Percentiles rank a stretch among this genome's conserved stretches.
phyloP scores from a whole-genome alignment of 1,140 invertebrate genomes.

The Drosophila ambigua region DNA sequence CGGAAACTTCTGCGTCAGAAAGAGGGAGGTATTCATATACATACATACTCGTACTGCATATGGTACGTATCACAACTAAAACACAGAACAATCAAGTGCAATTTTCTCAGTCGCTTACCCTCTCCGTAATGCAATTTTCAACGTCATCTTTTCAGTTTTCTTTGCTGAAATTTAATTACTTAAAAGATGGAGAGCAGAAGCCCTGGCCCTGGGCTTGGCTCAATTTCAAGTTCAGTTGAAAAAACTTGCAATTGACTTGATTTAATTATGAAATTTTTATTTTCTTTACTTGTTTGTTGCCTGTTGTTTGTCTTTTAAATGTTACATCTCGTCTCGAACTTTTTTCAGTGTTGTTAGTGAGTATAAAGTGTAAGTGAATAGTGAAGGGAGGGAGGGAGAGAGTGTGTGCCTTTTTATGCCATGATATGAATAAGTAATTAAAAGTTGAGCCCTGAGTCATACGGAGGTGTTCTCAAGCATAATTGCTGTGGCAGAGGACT shows the following conservation, averaged over 20 bases:
- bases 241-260: constrained; percentile 54
- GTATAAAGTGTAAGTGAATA: too few species aligned
- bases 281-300: constrained; percentile 23
- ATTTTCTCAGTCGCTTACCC: constrained; percentile 2
- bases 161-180: constrained; percentile 43
- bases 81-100: constrained; percentile 21
- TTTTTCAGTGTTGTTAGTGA: background rate
- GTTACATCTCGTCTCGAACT: constrained; percentile 17
- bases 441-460: background rate
- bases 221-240: constrained; percentile 62
- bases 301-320: constrained; percentile 22
- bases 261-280: constrained; percentile 59
- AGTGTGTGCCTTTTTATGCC: background rate
- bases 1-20: constrained; percentile 1
- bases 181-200: constrained; percentile 10
- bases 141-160: constrained; percentile 28
- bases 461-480: constrained; percentile 1
- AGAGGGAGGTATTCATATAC: background rate
- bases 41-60: background rate
- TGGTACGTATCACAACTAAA: too few species aligned
- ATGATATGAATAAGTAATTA: constrained; percentile 15
- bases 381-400: background rate
- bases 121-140: constrained; percentile 4
- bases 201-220: constrained; percentile 7
- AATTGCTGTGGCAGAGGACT: constrained; percentile 2